These are phyloP conservation scores for Zosterops hypoxanthus DNA, from an alignment of 2,113 vertebrate species.

Conservation along the genomic window DNA sequence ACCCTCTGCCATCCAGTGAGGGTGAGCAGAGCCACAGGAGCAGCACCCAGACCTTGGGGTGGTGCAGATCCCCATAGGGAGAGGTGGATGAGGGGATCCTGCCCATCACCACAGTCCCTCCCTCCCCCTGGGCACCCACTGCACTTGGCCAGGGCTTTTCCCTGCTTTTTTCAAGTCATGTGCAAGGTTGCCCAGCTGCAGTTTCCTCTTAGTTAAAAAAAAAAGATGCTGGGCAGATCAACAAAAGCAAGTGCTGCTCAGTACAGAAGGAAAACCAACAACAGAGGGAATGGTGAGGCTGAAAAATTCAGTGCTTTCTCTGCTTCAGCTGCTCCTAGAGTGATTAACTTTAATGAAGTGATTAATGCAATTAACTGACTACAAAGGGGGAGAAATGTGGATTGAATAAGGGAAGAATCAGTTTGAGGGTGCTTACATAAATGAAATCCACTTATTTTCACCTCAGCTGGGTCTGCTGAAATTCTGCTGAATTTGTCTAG, in stretches of 20 bases:
- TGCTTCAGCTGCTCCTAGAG: not conserved
- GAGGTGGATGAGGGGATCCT: not conserved
- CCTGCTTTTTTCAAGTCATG: not conserved
- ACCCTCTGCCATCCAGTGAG: not conserved
- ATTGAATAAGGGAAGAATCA: not conserved
- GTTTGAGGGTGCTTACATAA: not conserved
- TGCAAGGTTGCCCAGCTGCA: not conserved
- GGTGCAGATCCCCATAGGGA: not conserved
- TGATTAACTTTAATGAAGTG: constrained; percentile 20
- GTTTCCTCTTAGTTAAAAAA: not conserved
- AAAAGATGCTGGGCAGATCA: not conserved
- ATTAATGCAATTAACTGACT: constrained; percentile 58
- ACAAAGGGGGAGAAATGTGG: constrained; percentile 39
- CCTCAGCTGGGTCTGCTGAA: not conserved
- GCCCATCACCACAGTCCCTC: not conserved
- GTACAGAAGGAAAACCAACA: not conserved
- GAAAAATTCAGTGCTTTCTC: not conserved
- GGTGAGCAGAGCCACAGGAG: not conserved
- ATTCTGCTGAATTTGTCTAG: not conserved
- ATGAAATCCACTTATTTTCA: constrained; percentile 32
- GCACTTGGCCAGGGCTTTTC: not conserved
- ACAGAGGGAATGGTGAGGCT: not conserved
- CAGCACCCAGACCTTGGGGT: not conserved
- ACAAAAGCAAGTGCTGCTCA: not conserved
- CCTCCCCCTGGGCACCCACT: not conserved